phyloP scores from a whole-genome alignment of 2,888 invertebrate species.

The Synanthedon formicaeformis region DNA sequence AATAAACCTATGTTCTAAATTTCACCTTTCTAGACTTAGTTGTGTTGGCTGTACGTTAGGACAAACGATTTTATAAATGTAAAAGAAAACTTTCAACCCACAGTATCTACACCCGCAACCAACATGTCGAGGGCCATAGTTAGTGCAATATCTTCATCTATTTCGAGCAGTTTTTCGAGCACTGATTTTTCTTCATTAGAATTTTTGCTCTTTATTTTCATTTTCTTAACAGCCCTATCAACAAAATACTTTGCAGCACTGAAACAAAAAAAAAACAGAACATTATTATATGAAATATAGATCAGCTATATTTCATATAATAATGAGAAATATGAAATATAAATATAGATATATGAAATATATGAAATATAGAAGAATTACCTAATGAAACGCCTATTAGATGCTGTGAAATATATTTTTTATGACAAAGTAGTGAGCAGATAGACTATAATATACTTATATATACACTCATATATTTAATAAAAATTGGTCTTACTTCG shows the following conservation, averaged over 20 bases:
- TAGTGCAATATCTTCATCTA: constrained; percentile 57
- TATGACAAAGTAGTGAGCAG: too few species aligned
- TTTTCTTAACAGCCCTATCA: constrained; percentile 4
- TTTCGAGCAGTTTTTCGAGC: constrained; percentile 59
- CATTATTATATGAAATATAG: not conserved
- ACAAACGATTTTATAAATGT: too few species aligned
- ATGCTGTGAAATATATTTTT: too few species aligned
- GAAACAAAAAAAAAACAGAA: not conserved
- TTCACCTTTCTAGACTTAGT: too few species aligned
- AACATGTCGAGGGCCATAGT: constrained; percentile 71
- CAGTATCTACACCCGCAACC: constrained; percentile 73
- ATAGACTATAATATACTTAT: too few species aligned
- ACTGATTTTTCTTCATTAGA: constrained; percentile 15
- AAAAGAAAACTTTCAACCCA: constrained; percentile 17
- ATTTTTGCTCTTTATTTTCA: not conserved
- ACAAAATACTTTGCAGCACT: constrained; percentile 5
- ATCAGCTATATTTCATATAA: too few species aligned
- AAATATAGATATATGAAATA: too few species aligned
- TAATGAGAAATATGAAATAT: too few species aligned
- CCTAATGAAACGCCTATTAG: too few species aligned
- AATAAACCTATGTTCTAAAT: too few species aligned
- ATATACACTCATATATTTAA: not conserved
- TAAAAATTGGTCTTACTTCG: constrained; percentile 3
- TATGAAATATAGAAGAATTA: too few species aligned
- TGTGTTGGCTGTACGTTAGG: too few species aligned